Conservation (phyloP, 23 tunicate species). For the Clavelina lepadiformis region DNA sequence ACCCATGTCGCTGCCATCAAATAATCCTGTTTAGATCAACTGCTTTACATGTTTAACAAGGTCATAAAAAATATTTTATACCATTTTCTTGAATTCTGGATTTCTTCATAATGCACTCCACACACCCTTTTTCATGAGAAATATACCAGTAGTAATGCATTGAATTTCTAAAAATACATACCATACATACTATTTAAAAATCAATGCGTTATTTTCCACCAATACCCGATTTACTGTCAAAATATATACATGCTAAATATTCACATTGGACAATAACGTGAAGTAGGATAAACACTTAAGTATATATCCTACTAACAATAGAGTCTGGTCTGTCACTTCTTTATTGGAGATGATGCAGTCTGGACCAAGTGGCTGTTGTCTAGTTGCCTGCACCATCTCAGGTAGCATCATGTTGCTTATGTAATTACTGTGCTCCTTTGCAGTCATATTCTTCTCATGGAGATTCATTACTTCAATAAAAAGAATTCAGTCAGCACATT, state of each 20-base stretch:
- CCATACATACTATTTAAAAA: neutral
- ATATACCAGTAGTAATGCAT: constrained; percentile 88
- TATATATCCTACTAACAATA: constrained; percentile 62
- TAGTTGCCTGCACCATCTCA: constrained; percentile 75
- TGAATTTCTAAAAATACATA: constrained; percentile 18
- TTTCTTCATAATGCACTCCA: constrained; percentile 73
- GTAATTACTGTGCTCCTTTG: constrained; percentile 29
- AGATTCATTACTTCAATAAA: constrained; percentile 26
- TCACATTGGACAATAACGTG: too few relatives aligned
- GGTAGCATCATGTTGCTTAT: constrained; percentile 84
- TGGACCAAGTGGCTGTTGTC: constrained; percentile 75
- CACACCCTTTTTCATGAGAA: constrained; percentile 87
- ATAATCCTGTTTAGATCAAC: too few relatives aligned
- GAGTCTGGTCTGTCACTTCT: constrained; percentile 47
- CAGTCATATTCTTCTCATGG: constrained; percentile 7
- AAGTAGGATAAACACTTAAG: too few relatives aligned
- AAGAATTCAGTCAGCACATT: too few relatives aligned
- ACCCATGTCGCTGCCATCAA: too few relatives aligned
- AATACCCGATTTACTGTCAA: too few relatives aligned
- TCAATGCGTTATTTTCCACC: too few relatives aligned
- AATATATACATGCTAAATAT: too few relatives aligned
- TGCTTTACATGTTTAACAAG: too few relatives aligned
- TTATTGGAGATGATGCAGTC: constrained; percentile 73
- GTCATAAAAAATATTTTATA: too few relatives aligned
- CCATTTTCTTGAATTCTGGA: neutral